Evolutionary conservation across 2,888 invertebrate species (phyloP).

Genomic region (Heteromyza rotundicornis): DNA sequence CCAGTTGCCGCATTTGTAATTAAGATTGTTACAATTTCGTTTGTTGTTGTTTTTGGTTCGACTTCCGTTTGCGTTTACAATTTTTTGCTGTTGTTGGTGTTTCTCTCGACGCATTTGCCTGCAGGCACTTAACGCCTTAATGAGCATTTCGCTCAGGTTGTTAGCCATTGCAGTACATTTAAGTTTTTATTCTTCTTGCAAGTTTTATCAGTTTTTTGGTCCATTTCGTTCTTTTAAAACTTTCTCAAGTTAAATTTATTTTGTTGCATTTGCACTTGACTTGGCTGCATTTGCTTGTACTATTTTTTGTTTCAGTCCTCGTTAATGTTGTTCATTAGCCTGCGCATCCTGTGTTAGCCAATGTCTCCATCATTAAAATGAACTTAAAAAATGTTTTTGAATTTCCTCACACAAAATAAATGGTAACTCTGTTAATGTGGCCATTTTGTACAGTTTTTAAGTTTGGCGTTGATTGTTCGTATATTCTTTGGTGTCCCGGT

Average conservation of each 20-base stretch:
- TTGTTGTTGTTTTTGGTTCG: conserved; percentile 26
- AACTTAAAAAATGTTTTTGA: no score
- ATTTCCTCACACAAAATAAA: no score
- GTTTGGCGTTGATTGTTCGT: no score
- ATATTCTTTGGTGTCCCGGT: no score
- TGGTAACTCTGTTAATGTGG: no score
- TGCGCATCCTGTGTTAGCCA: no score
- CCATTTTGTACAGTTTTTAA: no score
- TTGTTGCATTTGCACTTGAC: conserved; percentile 14
- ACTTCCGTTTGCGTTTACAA: not conserved
- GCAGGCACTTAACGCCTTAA: conserved; percentile 30
- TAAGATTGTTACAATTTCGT: conserved; percentile 44
- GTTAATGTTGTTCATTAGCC: not conserved
- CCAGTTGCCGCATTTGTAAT: conserved; percentile 42
- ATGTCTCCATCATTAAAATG: no score
- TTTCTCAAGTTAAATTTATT: conserved; percentile 4
- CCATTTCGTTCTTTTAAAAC: not conserved
- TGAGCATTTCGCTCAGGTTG: conserved; percentile 35
- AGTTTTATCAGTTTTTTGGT: conserved; percentile 9
- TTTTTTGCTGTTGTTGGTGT: not conserved
- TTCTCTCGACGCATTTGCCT: not conserved
- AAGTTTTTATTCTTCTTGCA: not conserved
- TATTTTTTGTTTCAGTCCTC: no score
- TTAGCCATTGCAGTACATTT: not conserved
- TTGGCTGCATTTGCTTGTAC: conserved; percentile 10